Conservation (phyloP, 2,888 invertebrate species). For the Ceratothoa steindachneri region DNA sequence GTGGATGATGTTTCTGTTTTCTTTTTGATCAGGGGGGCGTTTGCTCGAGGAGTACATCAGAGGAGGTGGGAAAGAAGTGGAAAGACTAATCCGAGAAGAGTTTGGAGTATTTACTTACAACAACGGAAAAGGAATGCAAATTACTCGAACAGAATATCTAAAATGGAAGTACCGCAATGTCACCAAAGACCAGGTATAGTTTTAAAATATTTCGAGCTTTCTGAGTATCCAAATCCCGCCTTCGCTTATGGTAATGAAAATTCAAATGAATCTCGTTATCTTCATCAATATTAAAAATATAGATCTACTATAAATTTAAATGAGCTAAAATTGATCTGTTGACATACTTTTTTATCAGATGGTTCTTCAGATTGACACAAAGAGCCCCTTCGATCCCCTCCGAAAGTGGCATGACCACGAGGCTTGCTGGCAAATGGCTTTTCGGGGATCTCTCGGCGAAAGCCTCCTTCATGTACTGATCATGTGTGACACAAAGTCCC, state of each 20-base stretch:
- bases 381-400: constrained; percentile 78
- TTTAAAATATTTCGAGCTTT: no score
- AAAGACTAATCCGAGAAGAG: constrained; percentile 74
- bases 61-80: constrained; percentile 54
- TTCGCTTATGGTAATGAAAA: no score
- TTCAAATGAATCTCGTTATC: no score
- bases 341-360: constrained; percentile 28
- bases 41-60: constrained; percentile 67
- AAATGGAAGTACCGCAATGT: constrained; percentile 83
- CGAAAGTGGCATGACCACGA: constrained; percentile 85
- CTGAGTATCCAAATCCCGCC: no score
- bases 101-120: constrained; percentile 84
- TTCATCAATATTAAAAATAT: no score
- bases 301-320: no score
- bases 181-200: constrained; percentile 63
- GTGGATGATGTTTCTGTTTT: no score
- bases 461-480: constrained; percentile 89
- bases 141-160: constrained; percentile 80
- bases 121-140: constrained; percentile 75
- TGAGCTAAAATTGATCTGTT: no score
- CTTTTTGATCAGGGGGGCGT: constrained; percentile 64
- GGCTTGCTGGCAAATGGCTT: constrained; percentile 97
- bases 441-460: constrained; percentile 91
- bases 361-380: constrained; percentile 48
- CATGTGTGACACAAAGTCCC: constrained; percentile 81